Percentiles rank a stretch among this genome's conserved stretches.
phyloP scores from a whole-genome alignment of 2,888 invertebrate genomes.

The Andrena camellia region DNA sequence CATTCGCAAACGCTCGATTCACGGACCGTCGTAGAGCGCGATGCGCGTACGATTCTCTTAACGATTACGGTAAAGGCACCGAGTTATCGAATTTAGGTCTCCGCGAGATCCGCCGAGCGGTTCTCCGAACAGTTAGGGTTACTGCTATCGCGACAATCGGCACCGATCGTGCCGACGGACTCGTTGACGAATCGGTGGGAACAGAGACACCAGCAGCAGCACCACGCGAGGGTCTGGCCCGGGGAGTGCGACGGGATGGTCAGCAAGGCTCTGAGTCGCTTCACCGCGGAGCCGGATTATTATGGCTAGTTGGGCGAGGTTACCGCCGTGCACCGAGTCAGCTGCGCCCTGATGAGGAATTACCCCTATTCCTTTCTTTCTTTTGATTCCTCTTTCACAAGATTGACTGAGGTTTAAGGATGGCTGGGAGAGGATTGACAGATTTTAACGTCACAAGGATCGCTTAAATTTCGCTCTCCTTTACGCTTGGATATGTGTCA shows the following conservation, averaged over 20 bases:
- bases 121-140: conserved; percentile 9
- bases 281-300: too few relatives aligned
- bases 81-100: conserved; percentile 56
- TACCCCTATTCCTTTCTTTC: too few relatives aligned
- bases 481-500: background rate
- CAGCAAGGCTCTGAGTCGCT: too few relatives aligned
- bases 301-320: conserved; percentile 47
- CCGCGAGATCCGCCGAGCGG: conserved; percentile 33
- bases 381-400: too few relatives aligned
- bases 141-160: conserved; percentile 22
- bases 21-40: background rate
- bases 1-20: background rate
- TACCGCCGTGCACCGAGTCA: conserved; percentile 24
- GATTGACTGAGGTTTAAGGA: background rate
- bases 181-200: too few relatives aligned
- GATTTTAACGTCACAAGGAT: background rate
- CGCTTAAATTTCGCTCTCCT: background rate
- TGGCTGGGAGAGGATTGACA: background rate
- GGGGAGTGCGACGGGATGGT: too few relatives aligned
- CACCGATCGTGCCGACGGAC: too few relatives aligned
- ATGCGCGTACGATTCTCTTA: conserved; percentile 43
- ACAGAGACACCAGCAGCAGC: too few relatives aligned
- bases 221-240: too few relatives aligned
- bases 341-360: background rate
- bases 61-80: conserved; percentile 72